Evolutionary conservation across 30 jellyfish, hydroid and myxozoan genomes (phyloP), one percentile per base, ranked within the genome.

Genomic region (Rhopilema esculentum): DNA sequence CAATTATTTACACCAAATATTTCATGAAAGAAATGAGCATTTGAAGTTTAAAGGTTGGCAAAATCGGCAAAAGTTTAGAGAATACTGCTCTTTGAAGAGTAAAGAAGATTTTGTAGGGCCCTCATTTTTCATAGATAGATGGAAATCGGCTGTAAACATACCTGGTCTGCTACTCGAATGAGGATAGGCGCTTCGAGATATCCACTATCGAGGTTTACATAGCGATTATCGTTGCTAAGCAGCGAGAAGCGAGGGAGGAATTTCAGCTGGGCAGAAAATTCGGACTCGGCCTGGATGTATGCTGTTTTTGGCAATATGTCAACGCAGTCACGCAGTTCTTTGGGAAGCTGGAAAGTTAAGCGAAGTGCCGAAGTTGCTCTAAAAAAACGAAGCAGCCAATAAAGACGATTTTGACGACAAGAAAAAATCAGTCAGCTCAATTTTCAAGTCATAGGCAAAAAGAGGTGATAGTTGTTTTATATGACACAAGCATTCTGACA

Each of bases 321-420:
- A 19, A 95, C 62, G 66, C 87, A 97, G 62, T 90, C 91, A 29
- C 97, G 93, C 20, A 95, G 84, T 49, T 82, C 96, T 57, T 95
- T 95, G 23, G 99, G 99, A 25, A 90, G 40, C 50, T 95, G 98
- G 74, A 95, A 95, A 30, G 97, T 89, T 6, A 95, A 25, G 33
- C 99, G 93, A 67, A 95, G 85, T 32, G 99, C 97, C 20, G 99
- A 80, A 20, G 99, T 89, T 8, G 99, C 99, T 81, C 99, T 95
- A 71, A 8, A 86, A 77, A 18, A 30, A 49, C 23, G 40, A 30
- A 16, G 31, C 30, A 19, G 0, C 17, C 16, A 26, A 66, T n/a
- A 27, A 8, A 18, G 8, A 32, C n/a, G 15, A 7, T 48, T 75
- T 8, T 9, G 40, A 75, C 49, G 40, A 33, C n/a, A 33, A n/a